These are phyloP conservation scores for Eudyptes chrysolophus DNA, from an alignment of 2,113 vertebrate genomes.

Conservation along the genomic window DNA sequence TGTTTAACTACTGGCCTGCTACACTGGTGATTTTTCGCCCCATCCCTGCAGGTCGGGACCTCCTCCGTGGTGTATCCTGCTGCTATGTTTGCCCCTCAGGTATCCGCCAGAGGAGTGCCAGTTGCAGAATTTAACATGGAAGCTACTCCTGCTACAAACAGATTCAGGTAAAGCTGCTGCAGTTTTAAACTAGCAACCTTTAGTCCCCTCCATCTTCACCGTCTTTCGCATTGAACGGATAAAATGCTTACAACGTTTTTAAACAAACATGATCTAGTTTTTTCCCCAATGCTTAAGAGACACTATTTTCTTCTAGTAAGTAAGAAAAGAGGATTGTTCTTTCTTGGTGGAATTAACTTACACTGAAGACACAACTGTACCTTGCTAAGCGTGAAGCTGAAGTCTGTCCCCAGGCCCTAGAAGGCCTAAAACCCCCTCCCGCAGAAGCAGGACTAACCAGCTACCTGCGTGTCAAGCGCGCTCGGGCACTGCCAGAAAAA, in stretches of 20 bases:
- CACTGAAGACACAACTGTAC: fast-evolving
- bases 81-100: constrained; percentile 93
- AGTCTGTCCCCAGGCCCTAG: too few species aligned
- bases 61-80: constrained; percentile 95
- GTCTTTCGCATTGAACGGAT: fast-evolving
- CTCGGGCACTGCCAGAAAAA: not conserved
- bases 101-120: constrained; percentile 88
- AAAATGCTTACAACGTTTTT: fast-evolving
- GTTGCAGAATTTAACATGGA: constrained; percentile 93
- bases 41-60: constrained; percentile 85
- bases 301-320: fast-evolving
- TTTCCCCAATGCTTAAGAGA: fast-evolving
- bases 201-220: not conserved
- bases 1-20: not conserved
- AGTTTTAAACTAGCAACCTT: not conserved
- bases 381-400: not conserved
- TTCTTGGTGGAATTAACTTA: not conserved
- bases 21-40: fast-evolving
- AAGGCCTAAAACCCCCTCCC: fast-evolving
- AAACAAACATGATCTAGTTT: fast-evolving
- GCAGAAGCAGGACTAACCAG: not conserved
- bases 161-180: constrained; percentile 81
- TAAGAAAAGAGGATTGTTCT: not conserved
- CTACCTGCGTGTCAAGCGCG: fast-evolving
- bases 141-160: constrained; percentile 81